Base-by-base conservation (phyloP, 37 sponge, comb jelly and placozoan genomes). In the Eunapius fragilis region DNA sequence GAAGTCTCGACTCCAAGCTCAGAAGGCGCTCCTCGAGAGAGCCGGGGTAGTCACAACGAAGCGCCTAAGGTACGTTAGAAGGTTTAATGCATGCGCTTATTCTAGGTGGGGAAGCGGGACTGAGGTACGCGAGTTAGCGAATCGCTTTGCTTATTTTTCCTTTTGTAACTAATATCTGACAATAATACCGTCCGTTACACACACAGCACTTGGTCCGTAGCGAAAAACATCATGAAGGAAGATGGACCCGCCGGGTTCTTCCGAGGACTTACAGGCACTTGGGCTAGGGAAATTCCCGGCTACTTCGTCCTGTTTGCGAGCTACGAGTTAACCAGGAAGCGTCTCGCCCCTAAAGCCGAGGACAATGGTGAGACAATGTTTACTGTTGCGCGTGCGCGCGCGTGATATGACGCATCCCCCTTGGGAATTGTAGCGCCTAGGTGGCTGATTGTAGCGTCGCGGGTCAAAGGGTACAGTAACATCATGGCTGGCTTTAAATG, bases 231-330 rank as follows among this genome's bases (percentile, higher is more conserved):
- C 31, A 12, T 84, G 26, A 30, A 41, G 12, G 37, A 67, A 35
- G 88, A 86, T 68, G 92, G 92, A 25, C 67, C 77, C 28, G 24
- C 36, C 30, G 92, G 92, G n/a, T 58, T 86, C 19, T 91, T 74
- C 67, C 88, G 88, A 17, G 92, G 92, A 13, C 45, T 87, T 70
- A 87, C 84, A 34, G 82, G 87, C 50, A 82, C 84, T 23, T 80
- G 79, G 88, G 80, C 75, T 35, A 69, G 92, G 24, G 92, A 91
- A 41, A 68, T 87, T 47, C 88, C 88, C n/a, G 92, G 92, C 37
- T 91, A 91, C 34, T 91, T 87, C 80, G 79, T 81, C 70, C 87
- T 91, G 47, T 91, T 91, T 67, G 77, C 76, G 25, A 38, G 82
- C 23, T 91, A 91, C 76, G 80, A 87, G 27, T 37, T 37, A 5